Conservation (phyloP, 2,888 invertebrate species). For the Plutella xylostella region DNA sequence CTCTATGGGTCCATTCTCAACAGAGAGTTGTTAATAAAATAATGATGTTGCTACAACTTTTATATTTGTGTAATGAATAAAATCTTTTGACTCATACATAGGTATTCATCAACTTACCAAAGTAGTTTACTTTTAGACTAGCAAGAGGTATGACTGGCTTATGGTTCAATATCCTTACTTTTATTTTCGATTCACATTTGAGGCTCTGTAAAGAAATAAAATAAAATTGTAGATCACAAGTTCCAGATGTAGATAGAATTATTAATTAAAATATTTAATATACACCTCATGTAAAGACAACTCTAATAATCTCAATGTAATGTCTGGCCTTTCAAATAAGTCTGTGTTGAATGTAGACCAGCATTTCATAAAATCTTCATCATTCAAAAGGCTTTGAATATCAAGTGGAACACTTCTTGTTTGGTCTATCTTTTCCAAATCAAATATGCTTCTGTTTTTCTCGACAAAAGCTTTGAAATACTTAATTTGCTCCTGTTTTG, state of each 20-base stretch:
- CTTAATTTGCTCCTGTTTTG: conserved; percentile 29
- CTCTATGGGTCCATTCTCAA: no score
- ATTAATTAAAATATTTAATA: neutral
- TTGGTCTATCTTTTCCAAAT: conserved; percentile 69
- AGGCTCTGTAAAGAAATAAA: conserved; percentile 36
- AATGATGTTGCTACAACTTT: no score
- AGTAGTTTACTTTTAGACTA: conserved; percentile 78
- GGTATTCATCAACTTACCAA: conserved; percentile 65
- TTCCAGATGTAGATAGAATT: neutral
- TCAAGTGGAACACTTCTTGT: conserved; percentile 70
- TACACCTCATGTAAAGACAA: conserved; percentile 82
- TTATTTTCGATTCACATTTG: conserved; percentile 52
- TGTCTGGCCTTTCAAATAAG: conserved; percentile 74
- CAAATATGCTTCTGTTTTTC: conserved; percentile 52
- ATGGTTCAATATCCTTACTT: conserved; percentile 62
- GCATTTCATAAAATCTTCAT: conserved; percentile 63
- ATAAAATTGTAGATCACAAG: neutral
- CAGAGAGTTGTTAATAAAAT: no score
- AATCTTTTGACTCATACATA: no score
- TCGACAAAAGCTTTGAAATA: conserved; percentile 40
- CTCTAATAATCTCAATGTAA: conserved; percentile 77
- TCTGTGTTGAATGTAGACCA: conserved; percentile 78
- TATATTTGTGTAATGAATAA: no score
- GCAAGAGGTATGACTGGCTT: conserved; percentile 75
- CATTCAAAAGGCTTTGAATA: conserved; percentile 62